phyloP scores from a whole-genome alignment of 2,888 invertebrate genomes.

The Idaea aversata region DNA sequence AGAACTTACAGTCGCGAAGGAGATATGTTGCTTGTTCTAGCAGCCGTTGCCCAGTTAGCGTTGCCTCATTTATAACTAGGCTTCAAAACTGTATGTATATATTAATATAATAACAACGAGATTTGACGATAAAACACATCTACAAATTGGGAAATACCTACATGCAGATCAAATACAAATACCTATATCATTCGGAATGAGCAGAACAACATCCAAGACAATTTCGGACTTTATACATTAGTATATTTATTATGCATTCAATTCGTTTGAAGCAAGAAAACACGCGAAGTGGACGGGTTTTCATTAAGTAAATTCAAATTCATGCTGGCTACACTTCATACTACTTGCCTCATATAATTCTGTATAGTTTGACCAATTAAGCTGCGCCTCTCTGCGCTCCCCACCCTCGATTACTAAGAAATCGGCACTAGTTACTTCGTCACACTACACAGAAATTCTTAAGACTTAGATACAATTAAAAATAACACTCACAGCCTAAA shows the following conservation, averaged over 20 bases:
- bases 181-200: neutral
- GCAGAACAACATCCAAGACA: neutral
- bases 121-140: neutral
- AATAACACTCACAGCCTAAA: constrained; percentile 73
- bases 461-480: constrained; percentile 24
- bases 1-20: neutral
- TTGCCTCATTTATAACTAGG: constrained; percentile 5
- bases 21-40: neutral
- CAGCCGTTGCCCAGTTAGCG: neutral
- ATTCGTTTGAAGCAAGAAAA: constrained; percentile 30
- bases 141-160: neutral
- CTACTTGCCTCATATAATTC: neutral
- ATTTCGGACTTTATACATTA: neutral
- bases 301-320: constrained; percentile 7
- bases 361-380: neutral
- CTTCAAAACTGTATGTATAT: constrained; percentile 1
- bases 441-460: constrained; percentile 17
- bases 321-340: neutral
- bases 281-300: constrained; percentile 64
- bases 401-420: neutral
- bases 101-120: neutral
- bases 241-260: constrained; percentile 20
- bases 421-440: neutral
- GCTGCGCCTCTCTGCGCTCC: neutral
- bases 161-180: neutral